Evolutionary conservation across 2,797 vertebrate species (phyloP).

Genomic region (Tauraco hartlaubi): DNA sequence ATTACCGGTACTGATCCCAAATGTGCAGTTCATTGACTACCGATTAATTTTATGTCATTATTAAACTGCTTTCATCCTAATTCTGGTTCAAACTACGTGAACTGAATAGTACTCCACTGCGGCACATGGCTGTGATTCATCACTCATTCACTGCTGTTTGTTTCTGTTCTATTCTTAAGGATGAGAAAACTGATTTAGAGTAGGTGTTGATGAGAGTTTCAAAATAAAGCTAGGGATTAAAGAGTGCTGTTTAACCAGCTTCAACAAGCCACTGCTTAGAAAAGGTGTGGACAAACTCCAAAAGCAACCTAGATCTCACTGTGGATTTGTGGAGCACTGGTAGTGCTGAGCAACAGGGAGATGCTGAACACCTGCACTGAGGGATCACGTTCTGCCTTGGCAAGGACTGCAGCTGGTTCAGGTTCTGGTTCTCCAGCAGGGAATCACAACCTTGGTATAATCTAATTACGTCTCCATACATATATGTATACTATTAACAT

Average conservation of each 20-base stretch:
- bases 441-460: conserved; percentile 25
- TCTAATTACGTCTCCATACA: conserved; percentile 8
- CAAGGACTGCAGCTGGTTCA: neutral
- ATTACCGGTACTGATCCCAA: neutral
- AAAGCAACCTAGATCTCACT: neutral
- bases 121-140: neutral
- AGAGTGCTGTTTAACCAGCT: conserved; percentile 20
- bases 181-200: conserved; percentile 28
- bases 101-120: neutral
- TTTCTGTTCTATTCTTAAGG: neutral
- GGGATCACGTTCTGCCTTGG: conserved; percentile 10
- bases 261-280: neutral
- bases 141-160: neutral
- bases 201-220: neutral
- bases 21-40: neutral
- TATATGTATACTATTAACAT: neutral
- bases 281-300: conserved; percentile 47
- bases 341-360: neutral
- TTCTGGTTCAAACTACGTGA: neutral
- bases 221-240: conserved; percentile 48
- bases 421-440: neutral
- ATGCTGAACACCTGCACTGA: conserved; percentile 4
- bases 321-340: neutral
- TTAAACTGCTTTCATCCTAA: neutral
- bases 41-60: neutral